These are phyloP conservation scores for Exocentrus adspersus DNA, from an alignment of 2,888 invertebrate species.

Conservation along the genomic window DNA sequence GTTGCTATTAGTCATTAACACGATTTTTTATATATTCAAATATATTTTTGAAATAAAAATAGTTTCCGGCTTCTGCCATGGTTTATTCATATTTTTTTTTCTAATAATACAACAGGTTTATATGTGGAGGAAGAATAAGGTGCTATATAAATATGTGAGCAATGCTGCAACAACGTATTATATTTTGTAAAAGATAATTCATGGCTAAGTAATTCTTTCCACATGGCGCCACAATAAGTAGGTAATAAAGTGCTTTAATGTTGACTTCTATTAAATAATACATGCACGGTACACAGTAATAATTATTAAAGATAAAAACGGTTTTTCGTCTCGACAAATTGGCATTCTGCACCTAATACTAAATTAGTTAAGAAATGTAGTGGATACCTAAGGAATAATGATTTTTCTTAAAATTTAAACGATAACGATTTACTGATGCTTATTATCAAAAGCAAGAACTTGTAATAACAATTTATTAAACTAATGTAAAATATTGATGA, in stretches of 20 bases:
- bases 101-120: constrained; percentile 1
- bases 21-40: constrained; percentile 14
- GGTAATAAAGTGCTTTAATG: no score
- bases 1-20: constrained; percentile 15
- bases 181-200: neutral
- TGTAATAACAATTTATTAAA: neutral
- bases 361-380: no score
- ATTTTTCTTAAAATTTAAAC: neutral
- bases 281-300: no score
- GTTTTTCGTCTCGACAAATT: no score
- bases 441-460: no score
- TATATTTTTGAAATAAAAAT: constrained; percentile 11
- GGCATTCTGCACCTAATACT: no score
- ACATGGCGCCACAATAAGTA: no score
- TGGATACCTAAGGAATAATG: no score
- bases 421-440: neutral
- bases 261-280: no score
- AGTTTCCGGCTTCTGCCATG: constrained; percentile 13
- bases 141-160: constrained; percentile 9
- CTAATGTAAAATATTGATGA: no score
- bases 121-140: neutral
- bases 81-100: constrained; percentile 11
- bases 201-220: neutral
- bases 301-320: no score
- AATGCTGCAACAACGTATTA: neutral